Conservation (phyloP, 2,888 invertebrate genomes). For the Liopterus haemorrhoidalis region DNA sequence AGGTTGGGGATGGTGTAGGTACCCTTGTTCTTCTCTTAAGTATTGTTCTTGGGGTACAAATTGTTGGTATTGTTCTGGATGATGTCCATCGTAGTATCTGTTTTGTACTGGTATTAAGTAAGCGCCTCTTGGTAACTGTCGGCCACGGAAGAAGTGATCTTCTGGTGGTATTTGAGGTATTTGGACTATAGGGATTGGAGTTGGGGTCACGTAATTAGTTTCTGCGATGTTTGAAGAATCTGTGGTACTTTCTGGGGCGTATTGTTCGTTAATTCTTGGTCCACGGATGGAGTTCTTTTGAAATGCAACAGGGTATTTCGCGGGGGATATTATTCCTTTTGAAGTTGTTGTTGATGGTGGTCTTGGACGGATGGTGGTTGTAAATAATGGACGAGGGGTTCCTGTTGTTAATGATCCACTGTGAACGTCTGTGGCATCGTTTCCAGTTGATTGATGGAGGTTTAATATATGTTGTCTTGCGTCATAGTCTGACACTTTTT, state of each 20-base stretch:
- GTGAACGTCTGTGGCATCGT: constrained; percentile 64
- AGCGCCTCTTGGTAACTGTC: too few species aligned
- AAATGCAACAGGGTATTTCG: constrained; percentile 25
- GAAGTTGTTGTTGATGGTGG: constrained; percentile 25
- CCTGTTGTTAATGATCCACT: constrained; percentile 59
- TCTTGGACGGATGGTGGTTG: constrained; percentile 56
- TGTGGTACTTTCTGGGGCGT: constrained; percentile 41
- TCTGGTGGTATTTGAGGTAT: constrained; percentile 41
- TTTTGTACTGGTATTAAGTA: too few species aligned
- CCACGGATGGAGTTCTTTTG: constrained; percentile 3
- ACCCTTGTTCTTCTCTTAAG: constrained; percentile 46
- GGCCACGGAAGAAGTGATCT: constrained; percentile 42
- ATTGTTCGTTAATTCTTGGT: constrained; percentile 34
- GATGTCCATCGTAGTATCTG: too few species aligned
- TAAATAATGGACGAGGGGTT: constrained; percentile 61
- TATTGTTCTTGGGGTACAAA: constrained; percentile 42
- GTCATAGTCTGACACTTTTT: constrained; percentile 49
- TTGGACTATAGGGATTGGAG: constrained; percentile 52
- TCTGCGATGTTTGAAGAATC: constrained; percentile 48
- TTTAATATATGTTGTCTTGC: constrained; percentile 51
- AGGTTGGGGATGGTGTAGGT: constrained; percentile 44
- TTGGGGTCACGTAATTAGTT: constrained; percentile 50
- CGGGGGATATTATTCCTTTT: constrained; percentile 17
- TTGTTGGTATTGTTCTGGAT: too few species aligned
- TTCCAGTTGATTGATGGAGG: constrained; percentile 55